phyloP scores from a whole-genome alignment of 2,888 invertebrate species.

The Muschampia plurimacula region DNA sequence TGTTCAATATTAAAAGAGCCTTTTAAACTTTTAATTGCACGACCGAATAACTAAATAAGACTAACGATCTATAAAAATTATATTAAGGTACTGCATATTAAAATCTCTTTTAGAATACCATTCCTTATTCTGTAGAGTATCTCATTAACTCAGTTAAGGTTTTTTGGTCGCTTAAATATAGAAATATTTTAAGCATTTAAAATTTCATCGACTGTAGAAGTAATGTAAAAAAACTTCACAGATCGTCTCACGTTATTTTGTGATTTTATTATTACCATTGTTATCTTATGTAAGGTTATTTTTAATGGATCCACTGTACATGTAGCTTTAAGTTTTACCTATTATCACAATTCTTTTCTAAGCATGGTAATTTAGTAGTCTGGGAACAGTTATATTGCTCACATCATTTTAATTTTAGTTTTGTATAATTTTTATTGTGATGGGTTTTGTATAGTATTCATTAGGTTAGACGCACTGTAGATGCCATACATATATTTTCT shows the following conservation, averaged over 20 bases:
- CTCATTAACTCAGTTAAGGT: conserved; percentile 61
- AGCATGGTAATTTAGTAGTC: conserved; percentile 69
- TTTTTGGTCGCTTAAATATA: conserved; percentile 48
- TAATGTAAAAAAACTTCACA: conserved; percentile 61
- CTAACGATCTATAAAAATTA: conserved; percentile 50
- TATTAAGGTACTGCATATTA: conserved; percentile 56
- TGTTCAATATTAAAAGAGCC: conserved; percentile 66
- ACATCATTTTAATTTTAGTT: conserved; percentile 52
- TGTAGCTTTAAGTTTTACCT: conserved; percentile 53
- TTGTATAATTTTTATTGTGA: conserved; percentile 52
- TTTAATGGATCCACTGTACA: conserved; percentile 54
- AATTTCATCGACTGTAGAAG: conserved; percentile 70
- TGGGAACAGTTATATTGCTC: conserved; percentile 66
- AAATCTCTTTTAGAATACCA: conserved; percentile 64
- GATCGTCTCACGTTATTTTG: conserved; percentile 55
- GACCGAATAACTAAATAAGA: conserved; percentile 51
- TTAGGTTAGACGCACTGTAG: conserved; percentile 49
- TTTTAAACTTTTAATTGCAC: conserved; percentile 81
- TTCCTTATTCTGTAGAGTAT: conserved; percentile 75
- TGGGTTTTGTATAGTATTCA: conserved; percentile 50
- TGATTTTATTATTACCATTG: conserved; percentile 54
- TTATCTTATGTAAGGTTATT: conserved; percentile 54
- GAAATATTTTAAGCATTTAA: conserved; percentile 65
- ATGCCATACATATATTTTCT: conserved; percentile 52
- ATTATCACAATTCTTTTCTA: conserved; percentile 49